Evolutionary conservation across 2,888 invertebrate species (phyloP), one percentile per base, ranked within the genome.

Genomic region (Eubasilissa splendida): DNA sequence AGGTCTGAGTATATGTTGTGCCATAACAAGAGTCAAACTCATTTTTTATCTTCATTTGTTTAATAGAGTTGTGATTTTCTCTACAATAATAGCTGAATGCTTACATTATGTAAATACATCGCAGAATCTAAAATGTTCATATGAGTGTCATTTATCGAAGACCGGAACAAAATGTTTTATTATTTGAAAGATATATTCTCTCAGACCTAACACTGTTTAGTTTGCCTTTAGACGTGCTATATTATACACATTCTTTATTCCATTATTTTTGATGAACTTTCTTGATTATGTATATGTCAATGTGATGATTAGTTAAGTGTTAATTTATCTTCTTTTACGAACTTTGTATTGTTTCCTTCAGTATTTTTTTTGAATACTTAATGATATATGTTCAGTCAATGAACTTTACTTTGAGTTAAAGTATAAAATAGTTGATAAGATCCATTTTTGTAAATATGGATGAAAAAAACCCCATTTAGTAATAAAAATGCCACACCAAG

Each of bases 371-470:
- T 63, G 42, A 60, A 54, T 78, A 79, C 71, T 50, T 74, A 50
- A 79, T 66, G 56, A 58, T 79, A 70, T 77, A 68, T 70, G 33
- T 54, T 78, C 52, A 22, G 22, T 73, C 31, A 42, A 75, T 50
- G 60, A 22, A 42, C 12, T 75, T 75, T 52, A 58, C 60, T 60
- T 73, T 73, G 31, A 60, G 52, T 75, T 59, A 54, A 65, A 76
- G 33, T 76, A 65, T 73, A 58, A 76, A 75, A 42, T 82, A 82
- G 70, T 71, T 74, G 54, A 79, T 83, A 83, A 80, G 78, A 81
- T 81, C 83, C 83, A 82, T 83, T 82, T 52, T 82, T 83, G 83
- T 83, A 83, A 73, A 83, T 83, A 83, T 82, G 82, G 83, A 83
- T 80, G 76, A 83, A 82, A 66, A 83, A 80, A 77, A 83, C 83